Conservation (phyloP, 2,888 invertebrate species). For the Eilema sororculum region DNA sequence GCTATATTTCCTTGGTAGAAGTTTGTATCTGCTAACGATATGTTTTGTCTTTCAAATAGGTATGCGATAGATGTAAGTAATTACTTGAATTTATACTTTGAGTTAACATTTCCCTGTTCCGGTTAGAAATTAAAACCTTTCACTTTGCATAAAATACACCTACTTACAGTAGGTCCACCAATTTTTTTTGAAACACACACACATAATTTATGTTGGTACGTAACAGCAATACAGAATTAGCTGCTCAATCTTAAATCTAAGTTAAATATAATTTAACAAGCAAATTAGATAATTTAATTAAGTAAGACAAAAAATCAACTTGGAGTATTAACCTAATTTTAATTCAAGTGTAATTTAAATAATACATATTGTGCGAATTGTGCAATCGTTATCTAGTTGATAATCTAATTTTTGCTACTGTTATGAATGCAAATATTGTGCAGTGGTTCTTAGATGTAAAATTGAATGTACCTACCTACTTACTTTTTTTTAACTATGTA, state of each 20-base stretch:
- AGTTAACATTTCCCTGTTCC: not conserved
- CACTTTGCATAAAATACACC: conserved; percentile 1
- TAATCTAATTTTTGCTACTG: too few species aligned
- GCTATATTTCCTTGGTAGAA: too few species aligned
- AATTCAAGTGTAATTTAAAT: not conserved
- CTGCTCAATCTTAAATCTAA: not conserved
- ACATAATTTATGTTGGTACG: not conserved
- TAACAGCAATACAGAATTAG: not conserved
- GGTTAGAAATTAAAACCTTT: conserved; percentile 3
- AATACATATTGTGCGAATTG: not conserved
- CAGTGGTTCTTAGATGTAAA: too few species aligned
- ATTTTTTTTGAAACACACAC: too few species aligned
- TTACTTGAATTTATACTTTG: not conserved
- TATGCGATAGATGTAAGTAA: not conserved
- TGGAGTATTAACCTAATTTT: not conserved
- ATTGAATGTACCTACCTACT: too few species aligned
- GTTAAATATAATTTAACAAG: not conserved
- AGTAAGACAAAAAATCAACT: not conserved
- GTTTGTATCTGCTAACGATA: too few species aligned
- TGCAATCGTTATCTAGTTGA: too few species aligned
- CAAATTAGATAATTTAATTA: not conserved
- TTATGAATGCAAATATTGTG: too few species aligned
- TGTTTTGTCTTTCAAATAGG: not conserved
- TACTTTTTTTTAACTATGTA: too few species aligned
- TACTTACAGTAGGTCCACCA: not conserved